Percentiles rank a stretch among this genome's conserved stretches.
These are phyloP conservation scores for Oceanodroma leucorhoa DNA, from an alignment of 2,797 vertebrate genomes.

Conservation along the genomic window DNA sequence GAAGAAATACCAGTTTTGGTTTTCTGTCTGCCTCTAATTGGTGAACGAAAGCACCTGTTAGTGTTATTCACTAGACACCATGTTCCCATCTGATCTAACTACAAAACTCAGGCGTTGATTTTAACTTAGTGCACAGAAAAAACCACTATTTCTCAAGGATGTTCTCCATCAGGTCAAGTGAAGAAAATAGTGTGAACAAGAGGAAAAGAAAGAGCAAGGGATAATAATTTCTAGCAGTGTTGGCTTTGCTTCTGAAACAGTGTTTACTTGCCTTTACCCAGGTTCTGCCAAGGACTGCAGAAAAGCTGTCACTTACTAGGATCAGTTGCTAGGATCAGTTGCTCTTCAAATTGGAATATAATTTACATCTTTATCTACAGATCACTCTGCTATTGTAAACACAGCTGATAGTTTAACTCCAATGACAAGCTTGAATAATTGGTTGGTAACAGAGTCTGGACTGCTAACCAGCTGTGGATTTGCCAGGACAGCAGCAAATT, in stretches of 20 bases:
- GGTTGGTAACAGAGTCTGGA: background rate
- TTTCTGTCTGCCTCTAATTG: background rate
- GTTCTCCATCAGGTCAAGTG: background rate
- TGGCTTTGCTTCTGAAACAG: background rate
- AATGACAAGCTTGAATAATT: background rate
- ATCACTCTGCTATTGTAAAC: background rate
- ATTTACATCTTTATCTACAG: background rate
- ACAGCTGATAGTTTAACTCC: background rate
- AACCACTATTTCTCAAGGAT: fast-evolving
- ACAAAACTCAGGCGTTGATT: background rate
- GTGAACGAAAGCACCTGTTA: background rate
- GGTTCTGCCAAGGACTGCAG: background rate
- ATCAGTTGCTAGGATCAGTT: background rate
- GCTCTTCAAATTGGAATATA: background rate
- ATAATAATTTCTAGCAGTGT: background rate
- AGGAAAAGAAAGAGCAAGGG: background rate
- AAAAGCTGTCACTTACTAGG: background rate
- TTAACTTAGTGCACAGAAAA: background rate
- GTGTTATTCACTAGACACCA: background rate
- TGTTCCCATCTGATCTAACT: background rate
- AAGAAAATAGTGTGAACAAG: background rate
- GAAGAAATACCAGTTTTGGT: background rate
- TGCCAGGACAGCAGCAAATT: background rate
- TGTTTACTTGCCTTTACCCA: background rate
- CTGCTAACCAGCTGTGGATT: background rate